These are phyloP conservation scores for Oostethus manadensis DNA, from an alignment of 2,113 vertebrate species.

Conservation along the genomic window DNA sequence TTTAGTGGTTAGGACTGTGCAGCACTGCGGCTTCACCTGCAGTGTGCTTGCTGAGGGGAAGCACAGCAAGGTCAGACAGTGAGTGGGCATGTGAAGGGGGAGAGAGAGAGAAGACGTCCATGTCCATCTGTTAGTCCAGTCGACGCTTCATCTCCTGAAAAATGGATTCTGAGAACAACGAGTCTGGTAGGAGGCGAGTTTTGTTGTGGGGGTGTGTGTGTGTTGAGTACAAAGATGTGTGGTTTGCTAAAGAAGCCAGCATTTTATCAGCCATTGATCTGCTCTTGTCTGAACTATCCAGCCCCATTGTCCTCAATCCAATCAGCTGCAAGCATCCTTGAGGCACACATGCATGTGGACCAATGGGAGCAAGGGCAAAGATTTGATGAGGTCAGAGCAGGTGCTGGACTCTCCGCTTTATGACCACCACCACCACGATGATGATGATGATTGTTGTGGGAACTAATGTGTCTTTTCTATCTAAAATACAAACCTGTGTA, in stretches of 20 bases:
- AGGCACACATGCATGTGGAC: background rate
- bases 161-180: slow-evolving; percentile 62
- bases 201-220: slow-evolving; percentile 14
- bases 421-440: no score
- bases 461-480: background rate
- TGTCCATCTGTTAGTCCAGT: slow-evolving; percentile 48
- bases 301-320: slow-evolving; percentile 1
- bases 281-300: background rate
- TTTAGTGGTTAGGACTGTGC: slow-evolving; percentile 10
- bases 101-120: slow-evolving; percentile 9
- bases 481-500: background rate
- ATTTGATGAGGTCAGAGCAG: background rate
- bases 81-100: background rate
- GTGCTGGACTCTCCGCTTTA: background rate
- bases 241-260: background rate
- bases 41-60: slow-evolving; percentile 31
- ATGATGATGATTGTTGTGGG: no score
- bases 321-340: slow-evolving; percentile 9
- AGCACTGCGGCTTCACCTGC: slow-evolving; percentile 33
- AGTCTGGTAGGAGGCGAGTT: slow-evolving; percentile 49
- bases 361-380: background rate
- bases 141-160: slow-evolving; percentile 12
- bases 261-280: slow-evolving; percentile 19
- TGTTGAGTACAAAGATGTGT: background rate
- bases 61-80: slow-evolving; percentile 60